phyloP scores from a whole-genome alignment of 2,888 invertebrate species.

The Epistrophe eligans region DNA sequence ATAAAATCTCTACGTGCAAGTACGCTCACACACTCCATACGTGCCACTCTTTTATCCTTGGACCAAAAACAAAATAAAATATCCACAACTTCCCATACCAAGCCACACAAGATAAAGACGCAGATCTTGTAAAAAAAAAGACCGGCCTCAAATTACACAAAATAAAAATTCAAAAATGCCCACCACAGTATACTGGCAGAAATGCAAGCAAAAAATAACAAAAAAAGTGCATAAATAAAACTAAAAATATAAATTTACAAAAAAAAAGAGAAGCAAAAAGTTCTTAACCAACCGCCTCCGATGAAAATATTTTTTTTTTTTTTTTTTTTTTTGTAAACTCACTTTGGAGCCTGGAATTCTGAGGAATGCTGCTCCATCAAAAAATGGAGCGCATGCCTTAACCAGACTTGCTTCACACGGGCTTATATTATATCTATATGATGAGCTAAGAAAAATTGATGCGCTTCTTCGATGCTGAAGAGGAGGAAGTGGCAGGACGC shows the following conservation, averaged over 20 bases:
- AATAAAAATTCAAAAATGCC: conserved; percentile 72
- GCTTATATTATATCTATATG: not conserved
- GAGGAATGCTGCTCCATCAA: conserved; percentile 72
- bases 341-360: conserved; percentile 35
- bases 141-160: conserved; percentile 73
- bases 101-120: conserved; percentile 3
- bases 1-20: conserved; percentile 71
- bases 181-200: conserved; percentile 33
- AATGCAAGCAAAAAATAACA: conserved; percentile 31
- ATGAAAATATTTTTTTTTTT: conserved; percentile 39
- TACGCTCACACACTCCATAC: conserved; percentile 45
- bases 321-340: conserved; percentile 42
- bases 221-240: conserved; percentile 9
- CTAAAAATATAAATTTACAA: conserved; percentile 37
- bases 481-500: conserved; percentile 11
- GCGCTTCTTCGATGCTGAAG: not conserved
- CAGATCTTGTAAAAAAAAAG: conserved; percentile 58
- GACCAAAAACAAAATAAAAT: not conserved
- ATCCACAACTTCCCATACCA: not conserved
- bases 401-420: conserved; percentile 67
- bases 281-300: conserved; percentile 53
- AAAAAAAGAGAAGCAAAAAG: conserved; percentile 26
- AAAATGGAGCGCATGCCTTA: conserved; percentile 67
- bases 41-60: conserved; percentile 63
- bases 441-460: not conserved